Conservation (phyloP, 2,113 vertebrate genomes). For the Cinclus cinclus region DNA sequence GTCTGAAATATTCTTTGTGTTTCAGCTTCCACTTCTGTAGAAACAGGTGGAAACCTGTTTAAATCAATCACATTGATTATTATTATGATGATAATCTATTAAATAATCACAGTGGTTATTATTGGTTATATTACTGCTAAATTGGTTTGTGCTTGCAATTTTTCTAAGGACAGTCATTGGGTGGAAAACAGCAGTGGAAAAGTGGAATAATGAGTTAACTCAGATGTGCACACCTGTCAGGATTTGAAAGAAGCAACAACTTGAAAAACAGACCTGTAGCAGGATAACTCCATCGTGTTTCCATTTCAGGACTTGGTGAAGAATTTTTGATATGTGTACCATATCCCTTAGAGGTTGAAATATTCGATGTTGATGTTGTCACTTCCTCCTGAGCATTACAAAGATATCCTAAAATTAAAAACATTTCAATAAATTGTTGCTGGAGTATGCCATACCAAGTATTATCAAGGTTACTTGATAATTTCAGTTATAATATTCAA, state of each 20-base stretch:
- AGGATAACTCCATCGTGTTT: rapidly evolving
- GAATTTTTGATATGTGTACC: rapidly evolving
- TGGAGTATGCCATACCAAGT: neutral
- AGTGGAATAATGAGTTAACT: neutral
- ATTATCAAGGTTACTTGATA: neutral
- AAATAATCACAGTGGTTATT: too few species aligned
- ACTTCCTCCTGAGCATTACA: rapidly evolving
- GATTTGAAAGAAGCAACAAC: neutral
- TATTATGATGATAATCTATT: too few species aligned
- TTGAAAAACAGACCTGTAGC: neutral
- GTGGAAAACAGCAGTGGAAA: neutral
- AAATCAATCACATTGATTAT: neutral
- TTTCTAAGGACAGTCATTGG: neutral
- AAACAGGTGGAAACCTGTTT: neutral
- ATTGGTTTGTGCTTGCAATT: neutral
- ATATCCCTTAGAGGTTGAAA: rapidly evolving
- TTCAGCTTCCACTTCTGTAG: neutral
- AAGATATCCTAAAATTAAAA: neutral
- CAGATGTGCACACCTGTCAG: neutral
- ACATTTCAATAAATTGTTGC: neutral
- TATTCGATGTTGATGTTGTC: rapidly evolving
- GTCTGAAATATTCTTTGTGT: neutral
- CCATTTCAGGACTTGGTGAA: rapidly evolving
- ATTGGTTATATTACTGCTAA: neutral
- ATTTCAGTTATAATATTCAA: neutral